These are phyloP conservation scores for Labroides dimidiatus DNA, from an alignment of 2,797 vertebrate species.

Conservation along the genomic window DNA sequence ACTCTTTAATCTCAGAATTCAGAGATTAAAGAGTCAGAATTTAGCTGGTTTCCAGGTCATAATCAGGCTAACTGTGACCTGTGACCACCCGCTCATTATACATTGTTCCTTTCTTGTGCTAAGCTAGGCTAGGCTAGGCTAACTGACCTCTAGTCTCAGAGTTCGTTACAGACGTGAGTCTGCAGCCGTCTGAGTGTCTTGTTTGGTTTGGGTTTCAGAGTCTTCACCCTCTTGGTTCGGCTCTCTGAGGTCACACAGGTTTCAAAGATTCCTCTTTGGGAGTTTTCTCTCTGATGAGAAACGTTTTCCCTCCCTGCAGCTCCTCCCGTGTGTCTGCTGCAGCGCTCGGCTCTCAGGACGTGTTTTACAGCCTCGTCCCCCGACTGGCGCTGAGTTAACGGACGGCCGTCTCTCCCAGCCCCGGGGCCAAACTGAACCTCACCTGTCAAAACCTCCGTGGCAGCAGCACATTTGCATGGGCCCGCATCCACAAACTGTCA, in stretches of 20 bases:
- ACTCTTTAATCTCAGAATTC: too few species aligned
- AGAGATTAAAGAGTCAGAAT: too few species aligned
- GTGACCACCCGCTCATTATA: too few species aligned
- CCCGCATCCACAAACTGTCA: constrained; percentile 72
- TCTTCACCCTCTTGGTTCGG: not conserved
- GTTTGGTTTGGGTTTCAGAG: too few species aligned
- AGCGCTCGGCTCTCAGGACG: constrained; percentile 15
- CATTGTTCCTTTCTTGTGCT: too few species aligned
- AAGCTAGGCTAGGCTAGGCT: too few species aligned
- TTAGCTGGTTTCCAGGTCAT: too few species aligned
- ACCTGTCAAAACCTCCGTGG: constrained; percentile 61
- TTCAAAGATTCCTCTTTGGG: not conserved
- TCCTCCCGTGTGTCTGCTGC: constrained; percentile 2
- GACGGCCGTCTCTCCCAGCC: constrained; percentile 51
- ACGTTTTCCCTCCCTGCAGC: constrained; percentile 7
- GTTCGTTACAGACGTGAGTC: too few species aligned
- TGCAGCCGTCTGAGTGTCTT: too few species aligned
- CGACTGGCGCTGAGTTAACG: constrained; percentile 51
- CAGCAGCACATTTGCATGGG: constrained; percentile 80
- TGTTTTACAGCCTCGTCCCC: constrained; percentile 24
- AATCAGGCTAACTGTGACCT: too few species aligned
- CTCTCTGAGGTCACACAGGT: not conserved
- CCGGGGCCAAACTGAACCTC: constrained; percentile 71
- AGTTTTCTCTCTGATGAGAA: constrained; percentile 1
- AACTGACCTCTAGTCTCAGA: too few species aligned